phyloP scores from a whole-genome alignment of 2,797 vertebrate species.

The Pelodytes ibericus region DNA sequence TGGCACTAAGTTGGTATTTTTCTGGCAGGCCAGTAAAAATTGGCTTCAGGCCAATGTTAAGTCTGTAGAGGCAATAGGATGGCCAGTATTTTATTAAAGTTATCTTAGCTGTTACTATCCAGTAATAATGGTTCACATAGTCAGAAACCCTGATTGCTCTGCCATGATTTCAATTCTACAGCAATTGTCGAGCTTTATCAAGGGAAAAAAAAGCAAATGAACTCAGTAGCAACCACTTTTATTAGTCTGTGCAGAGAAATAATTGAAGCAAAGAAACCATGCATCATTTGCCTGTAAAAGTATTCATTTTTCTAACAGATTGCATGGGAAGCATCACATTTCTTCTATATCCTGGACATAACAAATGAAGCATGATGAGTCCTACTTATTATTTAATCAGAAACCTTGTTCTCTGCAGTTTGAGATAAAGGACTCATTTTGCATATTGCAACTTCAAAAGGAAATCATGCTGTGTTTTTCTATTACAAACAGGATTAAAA shows the following conservation, averaged over 20 bases:
- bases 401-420: constrained; percentile 57
- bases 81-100: too few species aligned
- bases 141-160: constrained; percentile 25
- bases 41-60: too few species aligned
- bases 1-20: too few species aligned
- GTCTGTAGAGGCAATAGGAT: too few species aligned
- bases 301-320: constrained; percentile 58
- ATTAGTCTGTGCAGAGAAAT: constrained; percentile 47
- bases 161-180: constrained; percentile 38
- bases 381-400: constrained; percentile 37
- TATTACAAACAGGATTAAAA: constrained; percentile 65
- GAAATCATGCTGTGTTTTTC: constrained; percentile 54
- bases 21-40: too few species aligned
- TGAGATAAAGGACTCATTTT: constrained; percentile 61
- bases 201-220: constrained; percentile 43
- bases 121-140: constrained; percentile 17
- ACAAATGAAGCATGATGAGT: constrained; percentile 52
- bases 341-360: constrained; percentile 52
- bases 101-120: neutral
- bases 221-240: constrained; percentile 47
- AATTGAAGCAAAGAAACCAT: constrained; percentile 55
- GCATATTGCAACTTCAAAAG: constrained; percentile 61
- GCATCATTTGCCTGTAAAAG: constrained; percentile 52
- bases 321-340: constrained; percentile 38
- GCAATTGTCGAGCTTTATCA: constrained; percentile 30